phyloP scores from a whole-genome alignment of 2,113 vertebrate genomes.

The Cromileptes altivelis region DNA sequence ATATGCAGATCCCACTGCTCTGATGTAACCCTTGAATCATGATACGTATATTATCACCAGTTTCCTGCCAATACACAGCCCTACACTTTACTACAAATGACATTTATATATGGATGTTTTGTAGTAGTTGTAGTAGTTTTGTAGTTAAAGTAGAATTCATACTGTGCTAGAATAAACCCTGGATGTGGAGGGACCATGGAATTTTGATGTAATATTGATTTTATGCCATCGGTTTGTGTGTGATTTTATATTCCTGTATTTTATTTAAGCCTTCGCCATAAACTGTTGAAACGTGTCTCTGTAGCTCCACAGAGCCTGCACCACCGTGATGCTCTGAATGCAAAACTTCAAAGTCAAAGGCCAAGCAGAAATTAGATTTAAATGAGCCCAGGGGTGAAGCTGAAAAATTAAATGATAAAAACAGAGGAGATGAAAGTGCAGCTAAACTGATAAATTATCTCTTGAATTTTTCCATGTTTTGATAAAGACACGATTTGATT shows the following conservation, averaged over 20 bases:
- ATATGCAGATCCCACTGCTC: too few relatives aligned
- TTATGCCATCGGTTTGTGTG: neutral
- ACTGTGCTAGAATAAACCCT: neutral
- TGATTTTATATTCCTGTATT: neutral
- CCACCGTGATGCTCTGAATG: neutral
- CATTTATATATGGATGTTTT: neutral
- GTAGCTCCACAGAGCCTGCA: neutral
- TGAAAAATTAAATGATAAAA: slow-evolving; percentile 30
- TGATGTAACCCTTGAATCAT: too few relatives aligned
- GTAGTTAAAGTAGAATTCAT: neutral
- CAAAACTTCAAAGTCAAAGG: slow-evolving; percentile 39
- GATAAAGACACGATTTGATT: slow-evolving; percentile 25
- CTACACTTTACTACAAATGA: neutral
- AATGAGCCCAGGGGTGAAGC: slow-evolving; percentile 8
- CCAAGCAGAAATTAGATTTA: slow-evolving; percentile 46
- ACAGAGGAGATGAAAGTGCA: slow-evolving; percentile 38
- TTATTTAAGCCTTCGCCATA: neutral
- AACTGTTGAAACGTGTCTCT: slow-evolving; percentile 15
- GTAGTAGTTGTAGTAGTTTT: too few relatives aligned
- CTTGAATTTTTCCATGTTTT: slow-evolving; percentile 5
- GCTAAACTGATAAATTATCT: slow-evolving; percentile 22
- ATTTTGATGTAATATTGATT: slow-evolving; percentile 30
- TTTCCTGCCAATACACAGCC: too few relatives aligned
- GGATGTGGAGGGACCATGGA: neutral
- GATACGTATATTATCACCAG: too few relatives aligned